These are phyloP conservation scores for Choreutis nemorana DNA, from an alignment of 2,888 invertebrate species.

Conservation along the genomic window DNA sequence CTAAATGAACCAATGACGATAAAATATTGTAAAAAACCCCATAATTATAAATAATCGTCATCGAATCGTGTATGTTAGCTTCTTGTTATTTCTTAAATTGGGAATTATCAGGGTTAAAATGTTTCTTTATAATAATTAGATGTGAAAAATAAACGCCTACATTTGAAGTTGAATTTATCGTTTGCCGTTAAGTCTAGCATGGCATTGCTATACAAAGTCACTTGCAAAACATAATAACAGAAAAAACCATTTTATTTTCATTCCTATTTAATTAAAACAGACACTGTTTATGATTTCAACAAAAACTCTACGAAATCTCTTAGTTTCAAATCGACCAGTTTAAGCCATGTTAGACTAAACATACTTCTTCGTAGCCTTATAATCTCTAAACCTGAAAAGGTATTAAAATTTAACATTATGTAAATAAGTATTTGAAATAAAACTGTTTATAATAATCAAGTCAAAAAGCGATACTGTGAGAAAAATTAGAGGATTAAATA, in stretches of 20 bases:
- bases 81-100: slow-evolving; percentile 52
- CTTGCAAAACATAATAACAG: too few species aligned
- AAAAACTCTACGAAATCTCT: too few species aligned
- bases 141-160: slow-evolving; percentile 29
- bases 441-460: slow-evolving; percentile 55
- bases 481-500: slow-evolving; percentile 60
- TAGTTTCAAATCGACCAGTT: too few species aligned
- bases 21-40: background rate
- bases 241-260: too few species aligned
- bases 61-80: slow-evolving; percentile 61
- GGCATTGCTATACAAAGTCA: too few species aligned
- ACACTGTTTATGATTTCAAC: too few species aligned
- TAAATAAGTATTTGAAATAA: slow-evolving; percentile 43
- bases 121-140: slow-evolving; percentile 49
- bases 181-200: too few species aligned
- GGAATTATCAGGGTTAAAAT: slow-evolving; percentile 63
- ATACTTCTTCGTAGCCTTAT: slow-evolving; percentile 36
- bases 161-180: too few species aligned
- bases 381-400: slow-evolving; percentile 25
- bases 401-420: slow-evolving; percentile 28
- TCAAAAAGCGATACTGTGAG: slow-evolving; percentile 66
- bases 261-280: too few species aligned
- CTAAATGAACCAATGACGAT: background rate
- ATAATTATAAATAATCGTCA: slow-evolving; percentile 15
- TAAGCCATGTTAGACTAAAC: too few species aligned